Conservation (phyloP, 2,888 invertebrate species). For the Thecophora atra region DNA sequence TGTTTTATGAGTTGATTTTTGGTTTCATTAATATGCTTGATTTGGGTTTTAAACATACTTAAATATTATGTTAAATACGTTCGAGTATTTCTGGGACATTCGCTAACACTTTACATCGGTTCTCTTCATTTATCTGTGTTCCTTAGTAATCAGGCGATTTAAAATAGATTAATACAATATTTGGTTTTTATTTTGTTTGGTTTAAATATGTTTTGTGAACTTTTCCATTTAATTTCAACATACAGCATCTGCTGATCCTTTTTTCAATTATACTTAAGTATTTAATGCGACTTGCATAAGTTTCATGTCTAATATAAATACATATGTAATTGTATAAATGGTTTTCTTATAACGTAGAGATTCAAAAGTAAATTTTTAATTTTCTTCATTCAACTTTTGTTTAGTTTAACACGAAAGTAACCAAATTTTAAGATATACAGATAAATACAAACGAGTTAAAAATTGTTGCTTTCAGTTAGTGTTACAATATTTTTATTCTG, state of each 20-base stretch:
- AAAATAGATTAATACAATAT: background rate
- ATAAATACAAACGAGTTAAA: slow-evolving; percentile 35
- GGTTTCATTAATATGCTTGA: background rate
- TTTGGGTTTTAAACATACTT: too few relatives aligned
- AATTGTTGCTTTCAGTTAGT: slow-evolving; percentile 16
- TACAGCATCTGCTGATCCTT: background rate
- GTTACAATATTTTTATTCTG: background rate
- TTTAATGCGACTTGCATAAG: background rate
- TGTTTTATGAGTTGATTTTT: background rate
- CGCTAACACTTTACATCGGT: slow-evolving; percentile 32
- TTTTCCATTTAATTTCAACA: slow-evolving; percentile 8
- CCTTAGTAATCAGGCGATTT: slow-evolving; percentile 4
- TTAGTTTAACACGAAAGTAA: slow-evolving; percentile 14
- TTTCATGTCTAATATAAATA: slow-evolving; percentile 1
- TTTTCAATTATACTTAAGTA: slow-evolving; percentile 1
- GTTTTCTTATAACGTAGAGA: too few relatives aligned
- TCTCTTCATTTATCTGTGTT: slow-evolving; percentile 18
- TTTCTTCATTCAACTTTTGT: background rate
- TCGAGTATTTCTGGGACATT: slow-evolving; percentile 33
- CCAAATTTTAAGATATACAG: slow-evolving; percentile 31
- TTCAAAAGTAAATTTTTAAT: background rate
- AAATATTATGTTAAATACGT: slow-evolving; percentile 15
- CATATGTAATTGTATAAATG: slow-evolving; percentile 19
- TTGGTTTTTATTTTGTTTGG: background rate
- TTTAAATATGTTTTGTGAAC: background rate